Percentiles rank a stretch among this genome's conserved stretches.
phyloP scores from a whole-genome alignment of 2,888 invertebrate species.

The Drosophila suboccidentalis region DNA sequence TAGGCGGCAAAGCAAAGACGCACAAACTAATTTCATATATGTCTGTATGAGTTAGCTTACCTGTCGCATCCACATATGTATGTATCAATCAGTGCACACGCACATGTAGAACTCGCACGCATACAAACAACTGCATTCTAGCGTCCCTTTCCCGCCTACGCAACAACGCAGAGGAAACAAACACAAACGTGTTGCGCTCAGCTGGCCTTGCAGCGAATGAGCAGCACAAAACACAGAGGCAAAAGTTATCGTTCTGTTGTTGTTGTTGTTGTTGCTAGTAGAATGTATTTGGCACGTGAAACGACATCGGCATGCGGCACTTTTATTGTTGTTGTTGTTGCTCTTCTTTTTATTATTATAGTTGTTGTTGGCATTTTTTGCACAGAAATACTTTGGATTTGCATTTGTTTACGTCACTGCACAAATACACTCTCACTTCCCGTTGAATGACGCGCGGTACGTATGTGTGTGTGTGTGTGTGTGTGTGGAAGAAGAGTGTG shows the following conservation, averaged over 20 bases:
- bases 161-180: constrained; percentile 48
- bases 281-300: constrained; percentile 70
- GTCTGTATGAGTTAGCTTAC: constrained; percentile 44
- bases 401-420: constrained; percentile 75
- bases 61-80: constrained; percentile 62
- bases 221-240: constrained; percentile 65
- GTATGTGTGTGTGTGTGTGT: neutral
- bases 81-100: constrained; percentile 55
- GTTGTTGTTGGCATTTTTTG: constrained; percentile 55
- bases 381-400: constrained; percentile 46
- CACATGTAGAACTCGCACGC: constrained; percentile 33
- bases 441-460: constrained; percentile 50
- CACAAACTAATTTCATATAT: constrained; percentile 15
- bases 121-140: constrained; percentile 8
- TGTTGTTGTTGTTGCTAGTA: constrained; percentile 29
- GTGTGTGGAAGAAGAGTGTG: constrained; percentile 18
- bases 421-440: constrained; percentile 19
- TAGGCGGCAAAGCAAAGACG: constrained; percentile 27
- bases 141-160: constrained; percentile 50
- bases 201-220: constrained; percentile 75
- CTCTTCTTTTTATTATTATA: neutral
- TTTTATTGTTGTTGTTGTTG: constrained; percentile 34
- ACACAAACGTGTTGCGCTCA: constrained; percentile 78
- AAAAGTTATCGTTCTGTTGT: constrained; percentile 43
- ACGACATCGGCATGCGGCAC: constrained; percentile 51